A percentile compares a stretch with the other conserved stretches of the same genome.
Conservation (phyloP, 2,113 vertebrate genomes). For the Gorsachius goisagi region DNA sequence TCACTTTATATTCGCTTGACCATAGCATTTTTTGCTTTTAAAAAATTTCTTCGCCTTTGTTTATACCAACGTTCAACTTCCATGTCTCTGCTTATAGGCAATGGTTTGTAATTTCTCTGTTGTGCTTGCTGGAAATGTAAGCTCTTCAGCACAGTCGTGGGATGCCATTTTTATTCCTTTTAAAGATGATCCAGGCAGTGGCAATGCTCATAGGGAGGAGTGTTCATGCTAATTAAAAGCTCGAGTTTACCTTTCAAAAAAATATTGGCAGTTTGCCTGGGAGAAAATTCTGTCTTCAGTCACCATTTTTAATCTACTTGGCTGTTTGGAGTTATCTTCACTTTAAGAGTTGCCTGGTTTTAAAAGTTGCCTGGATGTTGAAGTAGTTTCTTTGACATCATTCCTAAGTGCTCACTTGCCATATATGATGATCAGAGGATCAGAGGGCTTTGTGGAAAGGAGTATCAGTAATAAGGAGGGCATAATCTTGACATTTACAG, state of each 20-base stretch:
- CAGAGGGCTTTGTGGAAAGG: not conserved
- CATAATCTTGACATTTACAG: constrained; percentile 26
- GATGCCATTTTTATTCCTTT: constrained; percentile 49
- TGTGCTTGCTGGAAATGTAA: not conserved
- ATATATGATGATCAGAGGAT: constrained; percentile 28
- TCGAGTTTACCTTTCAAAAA: constrained; percentile 46
- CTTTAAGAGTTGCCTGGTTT: constrained; percentile 26
- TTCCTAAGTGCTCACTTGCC: constrained; percentile 18
- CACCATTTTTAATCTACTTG: constrained; percentile 54
- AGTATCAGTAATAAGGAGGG: not conserved
- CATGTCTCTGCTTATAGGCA: not conserved
- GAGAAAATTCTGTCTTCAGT: constrained; percentile 28
- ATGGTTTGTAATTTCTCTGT: not conserved
- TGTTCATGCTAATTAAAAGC: constrained; percentile 66
- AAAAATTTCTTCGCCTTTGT: not conserved
- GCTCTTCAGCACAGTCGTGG: not conserved
- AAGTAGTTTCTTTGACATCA: constrained; percentile 28
- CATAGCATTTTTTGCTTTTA: not conserved
- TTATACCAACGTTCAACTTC: not conserved
- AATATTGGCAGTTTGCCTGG: constrained; percentile 38
- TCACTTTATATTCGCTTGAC: not conserved
- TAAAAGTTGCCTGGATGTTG: constrained; percentile 35
- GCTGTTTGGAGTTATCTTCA: constrained; percentile 16
- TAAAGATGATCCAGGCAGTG: constrained; percentile 13
- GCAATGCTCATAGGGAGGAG: constrained; percentile 10